These are phyloP conservation scores for Actenoides hombroni DNA, from an alignment of 2,113 vertebrate genomes.

Conservation along the genomic window DNA sequence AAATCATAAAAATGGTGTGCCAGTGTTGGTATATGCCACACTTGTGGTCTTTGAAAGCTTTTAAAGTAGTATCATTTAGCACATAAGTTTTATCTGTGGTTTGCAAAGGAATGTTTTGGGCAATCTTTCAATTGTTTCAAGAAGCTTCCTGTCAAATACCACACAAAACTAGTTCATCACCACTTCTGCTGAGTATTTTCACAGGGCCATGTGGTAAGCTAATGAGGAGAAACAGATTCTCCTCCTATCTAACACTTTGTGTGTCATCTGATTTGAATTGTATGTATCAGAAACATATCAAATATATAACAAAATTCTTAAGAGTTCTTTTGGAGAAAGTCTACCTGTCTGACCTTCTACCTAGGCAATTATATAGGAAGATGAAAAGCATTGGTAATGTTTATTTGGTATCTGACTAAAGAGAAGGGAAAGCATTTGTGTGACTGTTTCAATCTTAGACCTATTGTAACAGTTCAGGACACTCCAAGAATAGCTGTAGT, in stretches of 20 bases:
- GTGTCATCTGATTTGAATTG: neutral
- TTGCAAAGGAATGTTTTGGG: neutral
- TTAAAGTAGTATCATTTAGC: neutral
- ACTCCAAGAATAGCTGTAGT: neutral
- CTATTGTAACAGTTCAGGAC: neutral
- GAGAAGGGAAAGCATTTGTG: neutral
- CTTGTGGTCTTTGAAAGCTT: neutral
- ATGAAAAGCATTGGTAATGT: neutral
- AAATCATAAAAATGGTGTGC: neutral
- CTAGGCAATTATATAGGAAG: neutral
- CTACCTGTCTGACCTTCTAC: neutral
- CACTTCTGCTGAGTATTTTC: neutral
- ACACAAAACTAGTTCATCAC: neutral
- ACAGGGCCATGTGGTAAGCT: neutral
- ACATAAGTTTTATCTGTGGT: neutral
- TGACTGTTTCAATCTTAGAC: neutral
- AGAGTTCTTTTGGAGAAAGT: neutral
- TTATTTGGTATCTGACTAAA: neutral
- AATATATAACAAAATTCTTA: neutral
- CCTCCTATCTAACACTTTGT: neutral
- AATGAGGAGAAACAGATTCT: constrained; percentile 6
- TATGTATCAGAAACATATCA: neutral
- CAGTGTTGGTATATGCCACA: neutral
- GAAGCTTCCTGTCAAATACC: neutral
- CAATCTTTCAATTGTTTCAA: constrained; percentile 32